These are phyloP conservation scores for Labia minor DNA, from an alignment of 2,888 invertebrate species.

Conservation along the genomic window DNA sequence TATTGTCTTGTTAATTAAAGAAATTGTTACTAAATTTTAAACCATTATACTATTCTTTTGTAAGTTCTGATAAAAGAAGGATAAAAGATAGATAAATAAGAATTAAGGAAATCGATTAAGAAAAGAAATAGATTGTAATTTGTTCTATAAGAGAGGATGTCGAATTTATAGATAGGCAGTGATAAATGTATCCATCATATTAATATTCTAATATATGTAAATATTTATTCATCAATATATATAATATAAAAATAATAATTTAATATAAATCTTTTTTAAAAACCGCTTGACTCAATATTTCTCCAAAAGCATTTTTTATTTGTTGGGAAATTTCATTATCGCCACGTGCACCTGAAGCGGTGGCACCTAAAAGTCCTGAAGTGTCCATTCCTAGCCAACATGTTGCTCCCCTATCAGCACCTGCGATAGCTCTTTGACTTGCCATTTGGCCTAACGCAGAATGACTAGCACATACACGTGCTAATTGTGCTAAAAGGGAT, in stretches of 20 bases:
- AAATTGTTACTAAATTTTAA: no score
- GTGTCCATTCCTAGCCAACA: neutral
- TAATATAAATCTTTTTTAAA: slow-evolving; percentile 38
- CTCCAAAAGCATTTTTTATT: slow-evolving; percentile 37
- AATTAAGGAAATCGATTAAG: no score
- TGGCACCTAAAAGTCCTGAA: neutral
- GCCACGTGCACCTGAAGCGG: neutral
- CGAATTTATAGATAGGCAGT: no score
- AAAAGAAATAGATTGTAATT: no score
- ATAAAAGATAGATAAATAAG: no score
- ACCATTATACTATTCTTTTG: no score
- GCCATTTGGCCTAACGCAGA: neutral
- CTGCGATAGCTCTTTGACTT: slow-evolving; percentile 17
- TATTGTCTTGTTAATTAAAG: no score
- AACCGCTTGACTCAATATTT: slow-evolving; percentile 37
- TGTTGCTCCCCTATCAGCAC: neutral
- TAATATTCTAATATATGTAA: neutral
- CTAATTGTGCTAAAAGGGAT: slow-evolving; percentile 72
- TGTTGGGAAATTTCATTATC: slow-evolving; percentile 34
- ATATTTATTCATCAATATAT: neutral
- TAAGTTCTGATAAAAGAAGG: no score
- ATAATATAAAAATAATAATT: neutral
- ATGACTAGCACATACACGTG: slow-evolving; percentile 52
- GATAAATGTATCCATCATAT: no score
- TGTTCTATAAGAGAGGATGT: no score